Conservation (phyloP, 2,113 vertebrate species). For the Thryonomys swinderianus region DNA sequence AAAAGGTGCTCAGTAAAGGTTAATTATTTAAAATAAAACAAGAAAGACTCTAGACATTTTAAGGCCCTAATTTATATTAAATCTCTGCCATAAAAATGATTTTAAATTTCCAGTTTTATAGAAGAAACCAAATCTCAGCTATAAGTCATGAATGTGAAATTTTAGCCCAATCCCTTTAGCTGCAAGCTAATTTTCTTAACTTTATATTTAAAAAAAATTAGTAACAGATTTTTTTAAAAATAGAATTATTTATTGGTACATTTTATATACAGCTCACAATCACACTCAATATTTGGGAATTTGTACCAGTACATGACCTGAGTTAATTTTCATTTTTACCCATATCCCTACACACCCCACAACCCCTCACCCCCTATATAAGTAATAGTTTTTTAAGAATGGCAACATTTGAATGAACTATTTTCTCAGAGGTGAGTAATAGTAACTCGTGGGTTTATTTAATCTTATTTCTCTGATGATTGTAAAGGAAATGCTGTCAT, state of each 20-base stretch:
- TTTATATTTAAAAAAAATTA: no score
- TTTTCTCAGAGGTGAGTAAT: background rate
- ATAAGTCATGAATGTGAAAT: background rate
- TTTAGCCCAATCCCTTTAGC: background rate
- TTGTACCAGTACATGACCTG: no score
- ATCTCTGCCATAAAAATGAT: background rate
- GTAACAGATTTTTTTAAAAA: no score
- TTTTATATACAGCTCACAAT: no score
- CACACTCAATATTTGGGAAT: no score
- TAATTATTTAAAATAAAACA: constrained; percentile 6
- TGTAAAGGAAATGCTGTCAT: background rate
- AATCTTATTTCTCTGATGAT: background rate
- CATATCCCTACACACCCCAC: no score
- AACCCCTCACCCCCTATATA: no score
- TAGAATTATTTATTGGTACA: no score
- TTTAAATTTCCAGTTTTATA: background rate
- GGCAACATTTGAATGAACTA: background rate
- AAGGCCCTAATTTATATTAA: background rate
- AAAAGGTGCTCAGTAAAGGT: background rate
- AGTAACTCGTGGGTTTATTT: background rate
- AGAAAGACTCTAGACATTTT: background rate
- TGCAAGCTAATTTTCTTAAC: background rate
- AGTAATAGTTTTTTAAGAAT: constrained; percentile 1
- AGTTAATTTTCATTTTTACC: no score
- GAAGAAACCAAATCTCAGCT: background rate